Percentiles rank a stretch among this genome's conserved stretches.
Conservation (phyloP, 2,113 vertebrate genomes). For the Labeo catla region DNA sequence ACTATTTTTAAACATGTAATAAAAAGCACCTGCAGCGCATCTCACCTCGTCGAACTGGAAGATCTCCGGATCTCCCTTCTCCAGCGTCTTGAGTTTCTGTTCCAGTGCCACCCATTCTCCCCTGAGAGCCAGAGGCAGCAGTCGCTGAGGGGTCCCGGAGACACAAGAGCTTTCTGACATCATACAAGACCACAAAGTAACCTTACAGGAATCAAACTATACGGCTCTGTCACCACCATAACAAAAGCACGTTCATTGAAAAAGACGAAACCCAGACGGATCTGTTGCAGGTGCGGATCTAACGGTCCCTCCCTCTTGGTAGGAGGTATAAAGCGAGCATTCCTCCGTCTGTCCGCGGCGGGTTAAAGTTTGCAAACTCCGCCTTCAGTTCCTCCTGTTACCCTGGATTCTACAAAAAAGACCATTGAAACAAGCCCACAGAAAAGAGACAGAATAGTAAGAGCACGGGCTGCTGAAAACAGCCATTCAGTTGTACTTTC, state of each 20-base stretch:
- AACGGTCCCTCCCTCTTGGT: background rate
- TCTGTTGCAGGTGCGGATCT: conserved; percentile 11
- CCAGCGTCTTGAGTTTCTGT: conserved; percentile 59
- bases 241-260: background rate
- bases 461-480: background rate
- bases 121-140: conserved; percentile 57
- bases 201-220: no score
- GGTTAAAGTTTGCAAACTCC: conserved; percentile 27
- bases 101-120: conserved; percentile 60
- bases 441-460: background rate
- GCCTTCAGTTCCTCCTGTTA: conserved; percentile 63
- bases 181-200: background rate
- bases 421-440: background rate
- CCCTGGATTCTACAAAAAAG: conserved; percentile 58
- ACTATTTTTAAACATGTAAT: background rate
- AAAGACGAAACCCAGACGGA: background rate
- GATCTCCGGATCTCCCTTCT: conserved; percentile 57
- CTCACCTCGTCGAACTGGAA: conserved; percentile 50
- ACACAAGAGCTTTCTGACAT: conserved; percentile 58
- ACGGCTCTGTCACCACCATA: background rate
- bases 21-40: background rate
- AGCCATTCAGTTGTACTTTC: background rate
- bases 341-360: conserved; percentile 41
- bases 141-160: conserved; percentile 25
- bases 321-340: conserved; percentile 27